Conservation (phyloP, 2,797 vertebrate species). For the Scomberomorus guttatus region DNA sequence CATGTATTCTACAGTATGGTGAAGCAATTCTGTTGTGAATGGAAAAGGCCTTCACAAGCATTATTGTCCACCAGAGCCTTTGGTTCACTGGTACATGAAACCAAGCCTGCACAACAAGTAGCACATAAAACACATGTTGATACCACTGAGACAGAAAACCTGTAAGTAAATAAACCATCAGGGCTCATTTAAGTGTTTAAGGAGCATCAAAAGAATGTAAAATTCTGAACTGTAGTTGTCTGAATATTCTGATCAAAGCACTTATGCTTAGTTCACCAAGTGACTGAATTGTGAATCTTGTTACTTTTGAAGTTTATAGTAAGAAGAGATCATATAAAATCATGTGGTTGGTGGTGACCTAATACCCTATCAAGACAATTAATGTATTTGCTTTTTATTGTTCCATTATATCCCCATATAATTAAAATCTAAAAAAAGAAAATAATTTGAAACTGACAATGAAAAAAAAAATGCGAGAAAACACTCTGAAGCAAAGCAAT, state of each 20-base stretch:
- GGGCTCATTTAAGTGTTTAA: neutral
- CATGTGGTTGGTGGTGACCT: neutral
- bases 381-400: too few species aligned
- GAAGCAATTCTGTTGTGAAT: constrained; percentile 1
- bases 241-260: neutral
- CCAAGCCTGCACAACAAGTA: neutral
- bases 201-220: neutral
- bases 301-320: neutral
- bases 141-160: neutral
- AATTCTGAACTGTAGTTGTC: neutral
- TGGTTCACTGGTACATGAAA: neutral
- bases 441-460: neutral
- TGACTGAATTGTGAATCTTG: constrained; percentile 3
- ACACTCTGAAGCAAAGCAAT: neutral
- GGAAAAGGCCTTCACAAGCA: neutral
- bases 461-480: neutral
- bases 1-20: neutral
- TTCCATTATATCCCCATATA: too few species aligned
- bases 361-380: neutral
- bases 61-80: too few species aligned
- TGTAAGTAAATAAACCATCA: neutral
- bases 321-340: neutral
- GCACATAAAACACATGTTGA: too few species aligned
- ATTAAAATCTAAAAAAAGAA: neutral
- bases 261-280: neutral